phyloP scores from a whole-genome alignment of 2,113 vertebrate genomes.

The Cavia porcellus region DNA sequence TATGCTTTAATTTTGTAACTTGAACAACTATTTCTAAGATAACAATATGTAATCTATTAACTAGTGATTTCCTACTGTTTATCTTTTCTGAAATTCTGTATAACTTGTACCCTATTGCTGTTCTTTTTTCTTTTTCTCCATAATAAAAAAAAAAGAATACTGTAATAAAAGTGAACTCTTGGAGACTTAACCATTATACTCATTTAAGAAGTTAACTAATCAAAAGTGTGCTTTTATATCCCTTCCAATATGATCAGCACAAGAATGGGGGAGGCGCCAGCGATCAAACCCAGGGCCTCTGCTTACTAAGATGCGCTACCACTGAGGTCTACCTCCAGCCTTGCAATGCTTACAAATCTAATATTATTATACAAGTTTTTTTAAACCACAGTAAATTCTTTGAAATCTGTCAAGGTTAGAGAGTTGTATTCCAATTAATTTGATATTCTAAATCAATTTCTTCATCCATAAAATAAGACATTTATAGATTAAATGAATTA shows the following conservation, averaged over 20 bases:
- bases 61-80: too few relatives aligned
- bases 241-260: background rate
- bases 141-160: too few relatives aligned
- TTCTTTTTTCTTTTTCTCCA: too few relatives aligned
- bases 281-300: background rate
- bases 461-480: background rate
- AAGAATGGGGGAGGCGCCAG: background rate
- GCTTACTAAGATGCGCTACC: background rate
- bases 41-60: too few relatives aligned
- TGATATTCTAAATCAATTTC: conserved; percentile 6
- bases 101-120: too few relatives aligned
- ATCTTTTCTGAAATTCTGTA: too few relatives aligned
- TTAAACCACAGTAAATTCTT: background rate
- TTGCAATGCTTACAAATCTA: conserved; percentile 33
- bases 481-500: background rate
- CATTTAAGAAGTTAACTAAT: conserved; percentile 2
- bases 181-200: background rate
- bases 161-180: background rate
- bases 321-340: background rate
- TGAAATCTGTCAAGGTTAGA: conserved; percentile 18
- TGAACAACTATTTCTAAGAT: too few relatives aligned
- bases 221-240: background rate
- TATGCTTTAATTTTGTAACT: too few relatives aligned
- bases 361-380: background rate
- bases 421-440: conserved; percentile 48